Evolutionary conservation across 1,140 invertebrate genomes (phyloP), one percentile per base, ranked within the genome.

Genomic region (Tribolium castaneum): DNA sequence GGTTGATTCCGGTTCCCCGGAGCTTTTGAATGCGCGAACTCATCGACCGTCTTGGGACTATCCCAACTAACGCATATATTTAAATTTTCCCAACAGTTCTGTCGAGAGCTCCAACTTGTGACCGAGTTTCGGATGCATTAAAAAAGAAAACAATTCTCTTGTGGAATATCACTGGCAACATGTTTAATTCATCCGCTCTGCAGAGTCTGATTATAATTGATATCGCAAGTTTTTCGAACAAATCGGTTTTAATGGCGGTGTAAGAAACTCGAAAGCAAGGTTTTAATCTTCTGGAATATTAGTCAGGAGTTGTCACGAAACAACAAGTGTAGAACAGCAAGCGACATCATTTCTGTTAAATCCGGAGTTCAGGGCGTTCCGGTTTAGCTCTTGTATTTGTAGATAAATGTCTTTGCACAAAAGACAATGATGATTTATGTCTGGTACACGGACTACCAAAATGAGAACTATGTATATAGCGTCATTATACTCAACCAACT

Each of bases 391-490:
- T 79, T 79, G 75, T 56, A 77, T 70, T 62, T 70, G 66, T 73
- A 80, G 78, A 80, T 80, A 77, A 80, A 80, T 80, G 78, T 80
- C 78, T 76, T 74, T 70, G 49, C 75, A 80, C 78, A 80, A 80
- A 79, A 80, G 78, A 73, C 78, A 72, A 80, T 80, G 78, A 77
- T 80, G 75, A 80, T 80, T 80, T 80, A 80, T 73, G 59, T 49
- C 72, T 30, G 70, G 25, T 76, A 77, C 78, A 80, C 56, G 56
- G 78, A 79, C 76, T 66, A 72, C 35, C 54, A 49, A 51, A 73
- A 76, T 70, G 75, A 16, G 75, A 78, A 78, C 49, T 78, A 52
- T 59, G 70, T 78, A 78, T 45, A 66, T 7, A 35, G 59, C 54
- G 62, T 75, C 77, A 35, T 75, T 66, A 74, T 59, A 62, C 35